Conservation (phyloP, 2,797 vertebrate species). For the Falco columbarius region DNA sequence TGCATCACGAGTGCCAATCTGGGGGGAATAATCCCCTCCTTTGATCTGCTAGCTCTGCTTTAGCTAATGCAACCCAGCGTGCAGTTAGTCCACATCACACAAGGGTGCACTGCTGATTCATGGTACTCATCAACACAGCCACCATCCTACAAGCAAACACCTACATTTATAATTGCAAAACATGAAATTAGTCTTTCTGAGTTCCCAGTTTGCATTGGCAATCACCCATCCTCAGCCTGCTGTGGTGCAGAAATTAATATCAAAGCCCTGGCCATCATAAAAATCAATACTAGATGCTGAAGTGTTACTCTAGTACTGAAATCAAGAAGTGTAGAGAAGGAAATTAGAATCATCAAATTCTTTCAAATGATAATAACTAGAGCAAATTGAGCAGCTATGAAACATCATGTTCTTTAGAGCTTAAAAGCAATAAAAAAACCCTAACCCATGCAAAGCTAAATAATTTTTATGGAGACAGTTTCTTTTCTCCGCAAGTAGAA, state of each 20-base stretch:
- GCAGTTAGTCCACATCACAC: not conserved
- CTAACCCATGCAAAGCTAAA: not conserved
- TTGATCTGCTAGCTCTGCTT: not conserved
- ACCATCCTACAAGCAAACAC: not conserved
- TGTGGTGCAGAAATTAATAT: not conserved
- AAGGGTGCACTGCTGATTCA: constrained; percentile 17
- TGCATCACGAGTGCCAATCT: not conserved
- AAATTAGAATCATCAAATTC: constrained; percentile 49
- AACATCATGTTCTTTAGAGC: constrained; percentile 16
- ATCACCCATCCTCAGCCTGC: not conserved
- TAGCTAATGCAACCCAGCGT: not conserved
- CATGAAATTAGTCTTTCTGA: not conserved
- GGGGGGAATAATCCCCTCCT: not conserved
- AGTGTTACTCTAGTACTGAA: constrained; percentile 41
- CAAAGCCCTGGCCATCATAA: not conserved
- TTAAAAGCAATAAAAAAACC: not conserved
- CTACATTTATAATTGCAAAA: not conserved
- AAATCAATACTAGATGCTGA: not conserved
- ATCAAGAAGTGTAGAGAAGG: not conserved
- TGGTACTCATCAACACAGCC: not conserved
- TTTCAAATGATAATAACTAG: constrained; percentile 52
- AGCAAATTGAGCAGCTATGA: constrained; percentile 40
- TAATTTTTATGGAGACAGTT: not conserved
- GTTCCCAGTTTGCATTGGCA: not conserved
- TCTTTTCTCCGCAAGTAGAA: not conserved